Evolutionary conservation across 2,888 invertebrate species (phyloP), one percentile per base, ranked within the genome.

Genomic region (Parnassius smintheus): DNA sequence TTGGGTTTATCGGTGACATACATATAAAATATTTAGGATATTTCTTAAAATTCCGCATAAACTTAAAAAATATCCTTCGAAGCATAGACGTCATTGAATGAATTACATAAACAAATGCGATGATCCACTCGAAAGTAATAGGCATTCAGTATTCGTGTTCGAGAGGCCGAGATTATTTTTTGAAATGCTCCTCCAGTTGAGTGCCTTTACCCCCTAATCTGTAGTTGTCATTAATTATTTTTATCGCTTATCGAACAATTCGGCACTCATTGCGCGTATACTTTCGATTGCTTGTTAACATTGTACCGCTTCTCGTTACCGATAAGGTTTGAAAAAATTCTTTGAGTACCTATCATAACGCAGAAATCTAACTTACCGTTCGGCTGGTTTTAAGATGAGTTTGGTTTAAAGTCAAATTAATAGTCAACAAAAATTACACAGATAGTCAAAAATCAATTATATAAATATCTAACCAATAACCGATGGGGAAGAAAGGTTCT

Each of bases 171-270:
- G 91, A 91, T 91, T 88, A 91, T 86, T 85, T 87, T 90, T 86
- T 88, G 84, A 87, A 91, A 88, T 86, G 86, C 88, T 91, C 86
- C 90, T 91, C 84, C 81, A 91, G 78, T 91, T 75, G 82, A 91
- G 91, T 91, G 86, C 85, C 85, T 87, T 83, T 80, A 78, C 71
- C 74, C 73, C 81, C 85, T 90, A 91, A 91, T 90, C 91, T 88
- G 81, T 76, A 83, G 86, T 85, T 85, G 89, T 85, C 86, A 88
- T 87, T 91, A 91, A 91, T 91, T 91, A 91, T 88, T 90, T 91
- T 91, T 91, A 91, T 91, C 91, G 86, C 86, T 89, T 88, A 88
- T 90, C 85, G 77, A 84, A 78, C 83, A 88, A 90, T 89, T 89
- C 78, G 89, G 86, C 82, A 79, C 80, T 83, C 78, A 77, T 80